Evolutionary conservation across 2,888 invertebrate species (phyloP).

Genomic region (Hydroisotoma schaefferi): DNA sequence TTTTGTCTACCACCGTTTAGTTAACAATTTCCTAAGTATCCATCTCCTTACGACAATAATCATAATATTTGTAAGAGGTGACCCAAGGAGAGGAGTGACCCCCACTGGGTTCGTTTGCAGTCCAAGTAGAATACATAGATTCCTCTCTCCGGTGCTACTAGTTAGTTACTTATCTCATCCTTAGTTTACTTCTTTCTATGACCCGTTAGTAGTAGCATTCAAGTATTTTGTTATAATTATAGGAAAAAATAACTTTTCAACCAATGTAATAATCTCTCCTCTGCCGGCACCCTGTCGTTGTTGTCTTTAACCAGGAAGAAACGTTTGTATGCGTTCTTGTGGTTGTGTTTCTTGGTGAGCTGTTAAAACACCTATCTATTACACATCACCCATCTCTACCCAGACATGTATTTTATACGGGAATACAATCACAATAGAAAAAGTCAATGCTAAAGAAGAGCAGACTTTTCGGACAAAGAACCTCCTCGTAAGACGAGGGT

Average conservation of each 20-base stretch:
- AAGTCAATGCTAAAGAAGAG: no score
- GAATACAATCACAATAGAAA: no score
- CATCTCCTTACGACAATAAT: no score
- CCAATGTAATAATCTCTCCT: not conserved
- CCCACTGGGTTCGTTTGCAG: conserved; percentile 12
- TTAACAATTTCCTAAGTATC: no score
- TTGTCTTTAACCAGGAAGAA: no score
- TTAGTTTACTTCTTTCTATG: not conserved
- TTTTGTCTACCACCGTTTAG: no score
- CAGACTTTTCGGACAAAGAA: no score
- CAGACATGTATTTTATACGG: no score
- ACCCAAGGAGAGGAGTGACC: conserved; percentile 5
- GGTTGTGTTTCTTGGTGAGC: not conserved
- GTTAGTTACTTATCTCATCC: no score
- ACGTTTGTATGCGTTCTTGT: not conserved
- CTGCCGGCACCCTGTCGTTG: conserved; percentile 12
- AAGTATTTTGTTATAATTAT: not conserved
- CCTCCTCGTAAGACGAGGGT: no score
- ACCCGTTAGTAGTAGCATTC: not conserved
- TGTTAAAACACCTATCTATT: not conserved
- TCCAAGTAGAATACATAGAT: not conserved
- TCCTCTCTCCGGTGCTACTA: no score
- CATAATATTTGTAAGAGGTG: conserved; percentile 5
- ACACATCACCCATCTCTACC: not conserved
- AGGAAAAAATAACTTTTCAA: not conserved